Evolutionary conservation across 2,797 vertebrate genomes (phyloP).

Genomic region (Tapirus indicus): DNA sequence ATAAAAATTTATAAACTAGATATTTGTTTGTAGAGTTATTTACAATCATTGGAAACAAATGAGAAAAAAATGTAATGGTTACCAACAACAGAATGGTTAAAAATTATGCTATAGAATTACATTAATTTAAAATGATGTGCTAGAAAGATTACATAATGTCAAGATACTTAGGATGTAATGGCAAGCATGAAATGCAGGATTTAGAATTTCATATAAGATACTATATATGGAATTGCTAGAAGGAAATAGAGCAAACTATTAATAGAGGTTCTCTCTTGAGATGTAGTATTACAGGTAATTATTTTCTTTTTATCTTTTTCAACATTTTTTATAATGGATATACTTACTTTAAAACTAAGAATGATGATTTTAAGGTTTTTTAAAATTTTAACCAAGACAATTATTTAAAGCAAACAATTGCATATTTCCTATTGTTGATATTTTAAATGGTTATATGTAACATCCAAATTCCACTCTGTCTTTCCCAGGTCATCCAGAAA

Average conservation of each 20-base stretch:
- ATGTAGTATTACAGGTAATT: not conserved
- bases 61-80: constrained; percentile 8
- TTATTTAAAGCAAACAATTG: constrained; percentile 5
- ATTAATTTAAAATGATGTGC: not conserved
- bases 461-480: constrained; percentile 34
- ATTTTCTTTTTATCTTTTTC: not conserved
- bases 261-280: not conserved
- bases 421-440: not conserved
- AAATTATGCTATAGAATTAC: constrained; percentile 4
- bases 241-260: constrained; percentile 6
- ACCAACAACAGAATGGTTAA: not conserved
- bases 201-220: constrained; percentile 35
- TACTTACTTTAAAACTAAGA: constrained; percentile 48
- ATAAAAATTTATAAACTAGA: not conserved
- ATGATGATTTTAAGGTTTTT: constrained; percentile 44
- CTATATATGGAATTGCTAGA: not conserved
- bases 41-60: not conserved
- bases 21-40: not conserved
- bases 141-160: not conserved
- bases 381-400: constrained; percentile 16
- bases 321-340: not conserved
- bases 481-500: constrained; percentile 91
- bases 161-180: not conserved
- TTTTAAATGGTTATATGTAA: constrained; percentile 56
- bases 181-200: not conserved